Base-by-base conservation (phyloP, 2,888 invertebrate genomes). In the Chrysina gloriosa region DNA sequence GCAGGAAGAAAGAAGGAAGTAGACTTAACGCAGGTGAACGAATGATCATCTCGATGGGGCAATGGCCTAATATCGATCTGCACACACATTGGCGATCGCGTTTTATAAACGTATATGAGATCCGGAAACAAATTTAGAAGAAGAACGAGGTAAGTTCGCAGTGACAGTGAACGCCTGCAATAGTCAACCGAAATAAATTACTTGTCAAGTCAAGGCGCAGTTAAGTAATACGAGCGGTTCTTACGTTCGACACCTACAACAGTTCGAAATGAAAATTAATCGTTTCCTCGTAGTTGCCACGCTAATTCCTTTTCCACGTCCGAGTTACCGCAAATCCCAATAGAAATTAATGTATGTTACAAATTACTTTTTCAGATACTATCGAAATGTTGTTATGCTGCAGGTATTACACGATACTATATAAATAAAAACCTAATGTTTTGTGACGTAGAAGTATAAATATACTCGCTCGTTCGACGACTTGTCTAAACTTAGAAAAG, bases 121-220 rank as follows among this genome's bases (percentile, higher is more conserved):
- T 27, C 27, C 54, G 31, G 27, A 45, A 65, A 45, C 45, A 65
- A 65, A 56, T 64, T 64, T 56, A 25, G 21, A 42, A 52, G 39
- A 27, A 27, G 29, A 34, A 19, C 27, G 9, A n/a, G 65, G 56
- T 31, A 29, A 19, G 27, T 54, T 42, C 21, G 16, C 39, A 42
- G 42, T 54, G 56, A 65, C 31, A 29, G 31, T n/a, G n/a, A 45
- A 42, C 31, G 54, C 7, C 45, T 65, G 56, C 29, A 56, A 31
- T 54, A 65, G 47, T 65, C 65, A 45, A 56, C 56, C 65, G 45
- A 65, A 65, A 65, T 65, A 65, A 27, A 54, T 65, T 56, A 56
- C 56, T 21, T 47, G 56, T 29, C 54, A 52, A 27, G 25, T 27
- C 34, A 64, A 65, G 23, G 31, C 29, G 45, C 16, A 65, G 65